phyloP scores from a whole-genome alignment of 2,797 vertebrate species.

The Macroramphosus scolopax region DNA sequence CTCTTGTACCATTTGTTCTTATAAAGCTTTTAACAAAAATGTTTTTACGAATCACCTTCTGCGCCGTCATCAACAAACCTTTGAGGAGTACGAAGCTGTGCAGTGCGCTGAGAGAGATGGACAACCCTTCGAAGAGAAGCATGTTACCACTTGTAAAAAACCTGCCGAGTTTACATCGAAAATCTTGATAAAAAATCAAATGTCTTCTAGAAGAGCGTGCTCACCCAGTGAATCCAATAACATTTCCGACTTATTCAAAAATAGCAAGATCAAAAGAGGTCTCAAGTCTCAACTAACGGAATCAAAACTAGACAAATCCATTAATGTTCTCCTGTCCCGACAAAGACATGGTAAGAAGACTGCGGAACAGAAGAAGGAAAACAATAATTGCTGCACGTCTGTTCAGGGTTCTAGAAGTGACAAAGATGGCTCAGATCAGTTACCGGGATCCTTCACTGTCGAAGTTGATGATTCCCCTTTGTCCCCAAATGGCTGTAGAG shows the following conservation, averaged over 20 bases:
- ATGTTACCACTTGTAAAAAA: slow-evolving; percentile 45
- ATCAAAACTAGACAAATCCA: slow-evolving; percentile 86
- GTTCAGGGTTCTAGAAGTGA: slow-evolving; percentile 64
- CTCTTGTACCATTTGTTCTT: slow-evolving; percentile 87
- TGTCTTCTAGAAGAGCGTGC: slow-evolving; percentile 52
- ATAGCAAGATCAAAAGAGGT: slow-evolving; percentile 84
- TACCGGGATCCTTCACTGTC: slow-evolving; percentile 66
- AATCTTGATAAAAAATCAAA: slow-evolving; percentile 65
- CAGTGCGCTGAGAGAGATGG: slow-evolving; percentile 39
- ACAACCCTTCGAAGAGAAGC: slow-evolving; percentile 44
- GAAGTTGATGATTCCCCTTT: slow-evolving; percentile 62
- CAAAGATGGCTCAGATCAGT: slow-evolving; percentile 64
- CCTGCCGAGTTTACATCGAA: slow-evolving; percentile 64
- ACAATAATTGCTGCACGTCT: slow-evolving; percentile 75
- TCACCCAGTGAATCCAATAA: slow-evolving; percentile 76
- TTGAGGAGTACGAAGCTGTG: slow-evolving; percentile 54
- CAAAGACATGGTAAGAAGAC: slow-evolving; percentile 83
- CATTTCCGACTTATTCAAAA: slow-evolving; percentile 86
- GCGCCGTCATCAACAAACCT: slow-evolving; percentile 81
- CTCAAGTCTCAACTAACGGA: slow-evolving; percentile 80
- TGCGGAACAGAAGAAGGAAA: slow-evolving; percentile 77
- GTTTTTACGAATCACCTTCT: slow-evolving; percentile 89
- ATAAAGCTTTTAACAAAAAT: slow-evolving; percentile 85
- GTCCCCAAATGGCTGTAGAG: slow-evolving; percentile 71
- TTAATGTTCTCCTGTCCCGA: slow-evolving; percentile 80